Conservation (phyloP, 2,113 vertebrate species). For the Corvus moneduloides region DNA sequence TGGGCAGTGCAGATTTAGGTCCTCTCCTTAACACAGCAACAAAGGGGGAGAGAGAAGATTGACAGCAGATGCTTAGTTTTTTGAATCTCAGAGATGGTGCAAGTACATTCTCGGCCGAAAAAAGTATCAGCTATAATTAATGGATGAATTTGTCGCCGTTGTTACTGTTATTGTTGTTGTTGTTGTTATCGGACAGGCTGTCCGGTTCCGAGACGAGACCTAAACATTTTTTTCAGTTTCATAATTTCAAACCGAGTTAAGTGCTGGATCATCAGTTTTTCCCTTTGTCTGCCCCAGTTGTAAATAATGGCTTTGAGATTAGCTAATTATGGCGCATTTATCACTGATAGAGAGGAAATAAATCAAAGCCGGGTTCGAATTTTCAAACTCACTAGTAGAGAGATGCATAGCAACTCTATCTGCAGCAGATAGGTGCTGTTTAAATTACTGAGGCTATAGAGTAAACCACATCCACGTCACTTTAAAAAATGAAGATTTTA, state of each 20-base stretch:
- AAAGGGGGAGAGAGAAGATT: neutral
- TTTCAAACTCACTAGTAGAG: constrained; percentile 62
- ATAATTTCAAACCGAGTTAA: constrained; percentile 68
- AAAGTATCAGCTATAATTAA: neutral
- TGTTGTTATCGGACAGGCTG: neutral
- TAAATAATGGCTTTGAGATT: constrained; percentile 83
- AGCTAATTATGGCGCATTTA: constrained; percentile 84
- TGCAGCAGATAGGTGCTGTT: constrained; percentile 74
- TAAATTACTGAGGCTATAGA: constrained; percentile 74
- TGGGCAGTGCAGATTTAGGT: neutral
- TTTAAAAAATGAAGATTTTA: constrained; percentile 75
- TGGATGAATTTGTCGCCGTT: neutral
- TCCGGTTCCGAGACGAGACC: neutral
- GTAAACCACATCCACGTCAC: constrained; percentile 74
- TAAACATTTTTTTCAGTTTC: constrained; percentile 46
- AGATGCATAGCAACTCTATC: constrained; percentile 70
- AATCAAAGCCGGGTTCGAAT: constrained; percentile 73
- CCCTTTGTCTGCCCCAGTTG: constrained; percentile 70
- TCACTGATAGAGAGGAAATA: constrained; percentile 81
- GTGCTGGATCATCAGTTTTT: constrained; percentile 72
- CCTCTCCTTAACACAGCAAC: neutral
- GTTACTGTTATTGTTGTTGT: neutral
- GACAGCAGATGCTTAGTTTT: neutral
- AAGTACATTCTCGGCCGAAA: neutral
- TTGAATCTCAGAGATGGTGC: neutral